Evolutionary conservation across 1,140 invertebrate species (phyloP), one percentile per base, ranked within the genome.

Genomic region (Micrasema minimum): DNA sequence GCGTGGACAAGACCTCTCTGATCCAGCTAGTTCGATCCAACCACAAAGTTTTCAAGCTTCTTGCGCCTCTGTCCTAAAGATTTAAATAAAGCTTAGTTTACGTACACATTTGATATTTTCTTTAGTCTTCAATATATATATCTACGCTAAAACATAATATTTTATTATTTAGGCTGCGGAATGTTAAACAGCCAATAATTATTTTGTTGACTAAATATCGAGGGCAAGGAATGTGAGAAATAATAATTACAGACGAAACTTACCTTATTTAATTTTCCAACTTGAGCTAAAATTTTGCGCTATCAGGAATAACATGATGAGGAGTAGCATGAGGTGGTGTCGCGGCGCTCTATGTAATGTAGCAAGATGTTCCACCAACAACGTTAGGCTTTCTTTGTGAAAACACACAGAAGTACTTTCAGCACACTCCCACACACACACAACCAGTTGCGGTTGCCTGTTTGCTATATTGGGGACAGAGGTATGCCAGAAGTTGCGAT

Each of bases 21-120:
- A 90, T 76, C 87, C 86, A 20, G 88, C 86, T 69, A 95, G 82
- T 74, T 91, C n/a, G 88, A 76, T 90, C 89, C 35, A 93, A 83
- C 46, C 46, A 95, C 89, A 82, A 93, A 95, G 81, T 92, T n/a
- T n/a, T 90, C 23, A 95, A 80, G 92, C 91, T 76, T 91, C 90
- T 78, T 92, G 89, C 0, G 91, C 93, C 93, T 70, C 89, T 86
- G 76, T 91, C 90, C 88, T 91, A 78, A 38, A 50, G 37, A 66
- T 18, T 5, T 43, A 57, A 43, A 76, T 51, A 59, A 50, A 77
- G 76, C 26, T 31, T 31, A 4, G 26, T 4, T n/a, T n/a, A n/a
- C n/a, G n/a, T n/a, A n/a, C n/a, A n/a, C n/a, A n/a, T n/a, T n/a
- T n/a, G n/a, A n/a, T n/a, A n/a, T n/a, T n/a, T n/a, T n/a, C n/a